These are phyloP conservation scores for Paracentrotus lividus DNA, from an alignment of 53 echinoderm and acorn worm species.

Conservation along the genomic window DNA sequence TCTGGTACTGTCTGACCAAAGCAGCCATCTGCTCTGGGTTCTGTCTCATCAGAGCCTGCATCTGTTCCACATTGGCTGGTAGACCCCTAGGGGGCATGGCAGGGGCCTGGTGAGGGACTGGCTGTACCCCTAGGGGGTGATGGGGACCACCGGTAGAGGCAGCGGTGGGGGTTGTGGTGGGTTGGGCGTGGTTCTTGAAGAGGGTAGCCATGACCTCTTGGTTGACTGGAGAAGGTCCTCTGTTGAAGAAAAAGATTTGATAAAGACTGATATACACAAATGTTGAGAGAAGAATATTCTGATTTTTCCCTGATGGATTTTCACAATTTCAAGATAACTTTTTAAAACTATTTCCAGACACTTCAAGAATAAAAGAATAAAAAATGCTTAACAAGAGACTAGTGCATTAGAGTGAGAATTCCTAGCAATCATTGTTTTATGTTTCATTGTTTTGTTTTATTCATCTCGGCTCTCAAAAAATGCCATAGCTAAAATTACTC, in stretches of 20 bases:
- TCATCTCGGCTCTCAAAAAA: too few species aligned
- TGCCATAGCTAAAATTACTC: too few species aligned
- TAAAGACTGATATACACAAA: not conserved
- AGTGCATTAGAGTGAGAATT: too few species aligned
- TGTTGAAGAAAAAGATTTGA: slow-evolving; percentile 8
- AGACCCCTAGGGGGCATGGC: slow-evolving; percentile 5
- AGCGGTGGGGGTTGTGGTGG: slow-evolving; percentile 69
- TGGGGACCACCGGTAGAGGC: slow-evolving; percentile 62
- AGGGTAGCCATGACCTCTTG: slow-evolving; percentile 84
- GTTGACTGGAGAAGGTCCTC: slow-evolving; percentile 83
- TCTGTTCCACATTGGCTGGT: slow-evolving; percentile 62
- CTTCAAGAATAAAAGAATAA: too few species aligned
- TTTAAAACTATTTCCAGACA: too few species aligned
- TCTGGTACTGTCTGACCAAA: slow-evolving; percentile 67
- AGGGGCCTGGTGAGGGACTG: not conserved
- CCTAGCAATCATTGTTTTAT: too few species aligned
- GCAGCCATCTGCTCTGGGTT: slow-evolving; percentile 67
- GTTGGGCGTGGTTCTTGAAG: slow-evolving; percentile 74
- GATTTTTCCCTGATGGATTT: too few species aligned
- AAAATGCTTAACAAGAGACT: too few species aligned
- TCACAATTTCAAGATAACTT: too few species aligned
- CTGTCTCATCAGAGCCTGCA: slow-evolving; percentile 53
- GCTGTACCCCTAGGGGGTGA: slow-evolving; percentile 54
- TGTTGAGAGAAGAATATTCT: too few species aligned
- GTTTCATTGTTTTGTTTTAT: too few species aligned